Percentiles rank a stretch among this genome's conserved stretches.
Conservation (phyloP, 2,797 vertebrate species). For the Anniella stebbinsi region DNA sequence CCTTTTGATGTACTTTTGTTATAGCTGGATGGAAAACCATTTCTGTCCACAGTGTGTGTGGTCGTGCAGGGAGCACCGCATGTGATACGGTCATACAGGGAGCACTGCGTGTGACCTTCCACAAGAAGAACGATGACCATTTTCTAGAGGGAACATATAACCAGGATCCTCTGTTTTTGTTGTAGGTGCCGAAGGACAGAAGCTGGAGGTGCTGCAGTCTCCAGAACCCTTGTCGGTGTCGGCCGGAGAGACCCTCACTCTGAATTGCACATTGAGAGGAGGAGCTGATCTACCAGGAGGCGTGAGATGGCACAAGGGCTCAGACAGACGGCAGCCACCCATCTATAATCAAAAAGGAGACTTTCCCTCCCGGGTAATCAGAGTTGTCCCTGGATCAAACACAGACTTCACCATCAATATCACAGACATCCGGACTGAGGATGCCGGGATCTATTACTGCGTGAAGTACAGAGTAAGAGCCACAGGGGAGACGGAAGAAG, state of each 20-base stretch:
- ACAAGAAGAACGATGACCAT: background rate
- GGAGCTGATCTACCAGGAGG: background rate
- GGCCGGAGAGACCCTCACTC: conserved; percentile 32
- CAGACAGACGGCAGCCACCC: conserved; percentile 15
- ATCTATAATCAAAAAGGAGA: conserved; percentile 42
- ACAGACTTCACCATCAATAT: conserved; percentile 51
- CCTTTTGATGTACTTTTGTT: background rate
- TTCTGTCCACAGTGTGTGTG: background rate
- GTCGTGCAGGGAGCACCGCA: too few relatives aligned
- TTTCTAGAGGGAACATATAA: background rate
- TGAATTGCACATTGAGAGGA: conserved; percentile 32
- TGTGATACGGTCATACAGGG: too few relatives aligned
- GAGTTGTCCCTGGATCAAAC: background rate
- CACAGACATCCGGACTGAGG: background rate
- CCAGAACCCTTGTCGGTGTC: conserved; percentile 3
- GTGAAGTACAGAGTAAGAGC: conserved; percentile 33
- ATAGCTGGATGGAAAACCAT: background rate
- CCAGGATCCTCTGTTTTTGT: background rate
- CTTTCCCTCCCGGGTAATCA: background rate
- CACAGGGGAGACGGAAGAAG: background rate
- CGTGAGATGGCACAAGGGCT: conserved; percentile 49
- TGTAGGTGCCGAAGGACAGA: conserved; percentile 26
- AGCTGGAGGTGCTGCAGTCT: conserved; percentile 42
- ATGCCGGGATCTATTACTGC: conserved; percentile 54
- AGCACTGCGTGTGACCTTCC: background rate